Evolutionary conservation across 2,113 vertebrate genomes (phyloP), one percentile per base, ranked within the genome.

Genomic region (Excalfactoria chinensis): DNA sequence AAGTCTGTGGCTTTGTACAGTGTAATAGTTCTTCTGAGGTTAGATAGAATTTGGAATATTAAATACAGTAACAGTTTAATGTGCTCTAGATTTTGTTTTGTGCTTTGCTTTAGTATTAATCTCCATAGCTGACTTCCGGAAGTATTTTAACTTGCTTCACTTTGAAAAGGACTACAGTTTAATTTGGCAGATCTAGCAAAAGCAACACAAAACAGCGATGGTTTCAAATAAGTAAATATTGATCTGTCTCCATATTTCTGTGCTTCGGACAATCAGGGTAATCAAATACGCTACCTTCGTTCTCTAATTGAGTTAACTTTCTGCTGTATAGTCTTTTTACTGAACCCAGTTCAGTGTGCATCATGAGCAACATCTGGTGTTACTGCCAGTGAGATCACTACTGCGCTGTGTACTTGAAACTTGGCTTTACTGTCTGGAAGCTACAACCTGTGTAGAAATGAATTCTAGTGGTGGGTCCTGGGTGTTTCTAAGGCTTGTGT

Each of bases 91-190:
- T 49, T n/a, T 44, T 18, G 20, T 56, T 28, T 46, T 1, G 1
- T 44, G 12, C 75, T 82, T 72, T 13, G 34, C n/a, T 63, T 55
- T 34, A 43, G 1, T 58, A 5, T 30, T 53, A 35, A 22, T 80
- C 0, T 7, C 21, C n/a, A n/a, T n/a, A n/a, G n/a, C n/a, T 35
- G 34, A 55, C 76, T 30, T 5, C 7, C 20, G n/a, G 11, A 1
- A 13, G 2, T 63, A 30, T 48, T 83, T 78, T 62, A 46, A 43
- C 37, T 59, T 70, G 4, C 8, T 86, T 74, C 13, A 15, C 26
- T 85, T 46, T 74, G 35, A 63, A 46, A 56, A 51, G 14, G 2
- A 20, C 69, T 40, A 8, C 60, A 63, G 23, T 62, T 86, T 75
- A 34, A 37, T 15, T 77, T 74, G 34, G 32, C 6, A 70, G 5